These are phyloP conservation scores for Paragorgia papillata DNA, from an alignment of 92 coral and sea anemone species.

Conservation along the genomic window DNA sequence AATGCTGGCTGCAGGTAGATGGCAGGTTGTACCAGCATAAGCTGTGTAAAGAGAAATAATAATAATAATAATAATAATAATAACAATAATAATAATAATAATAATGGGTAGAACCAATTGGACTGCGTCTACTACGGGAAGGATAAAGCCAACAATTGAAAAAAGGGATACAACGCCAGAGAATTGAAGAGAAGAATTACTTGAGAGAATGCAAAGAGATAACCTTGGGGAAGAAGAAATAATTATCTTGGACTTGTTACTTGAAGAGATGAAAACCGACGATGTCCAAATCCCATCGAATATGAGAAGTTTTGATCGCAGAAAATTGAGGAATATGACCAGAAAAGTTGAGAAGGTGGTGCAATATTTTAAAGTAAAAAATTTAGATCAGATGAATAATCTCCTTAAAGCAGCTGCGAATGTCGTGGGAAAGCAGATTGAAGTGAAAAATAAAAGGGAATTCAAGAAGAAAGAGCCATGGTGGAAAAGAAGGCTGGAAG, in stretches of 20 bases:
- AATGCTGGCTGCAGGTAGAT: no score
- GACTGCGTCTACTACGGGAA: no score
- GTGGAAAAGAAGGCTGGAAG: constrained; percentile 43
- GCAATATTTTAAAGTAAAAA: neutral
- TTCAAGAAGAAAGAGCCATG: constrained; percentile 30
- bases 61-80: no score
- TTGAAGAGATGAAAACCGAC: neutral
- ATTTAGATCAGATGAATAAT: constrained; percentile 11
- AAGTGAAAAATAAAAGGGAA: constrained; percentile 11
- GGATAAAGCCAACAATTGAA: no score
- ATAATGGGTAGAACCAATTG: no score
- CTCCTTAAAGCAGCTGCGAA: constrained; percentile 30
- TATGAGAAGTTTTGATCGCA: no score
- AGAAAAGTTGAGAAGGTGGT: neutral
- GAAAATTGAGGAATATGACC: neutral
- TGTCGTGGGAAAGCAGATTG: constrained; percentile 24
- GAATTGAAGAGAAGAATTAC: neutral
- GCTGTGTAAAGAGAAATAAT: no score
- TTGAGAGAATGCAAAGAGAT: neutral
- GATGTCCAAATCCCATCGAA: no score
- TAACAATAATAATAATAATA: no score
- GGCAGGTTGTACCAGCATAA: no score
- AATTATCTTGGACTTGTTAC: neutral
- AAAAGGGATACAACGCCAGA: neutral
- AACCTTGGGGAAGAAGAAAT: neutral